Evolutionary conservation across 2,888 invertebrate genomes (phyloP).

Genomic region (Galerucella calmariensis): DNA sequence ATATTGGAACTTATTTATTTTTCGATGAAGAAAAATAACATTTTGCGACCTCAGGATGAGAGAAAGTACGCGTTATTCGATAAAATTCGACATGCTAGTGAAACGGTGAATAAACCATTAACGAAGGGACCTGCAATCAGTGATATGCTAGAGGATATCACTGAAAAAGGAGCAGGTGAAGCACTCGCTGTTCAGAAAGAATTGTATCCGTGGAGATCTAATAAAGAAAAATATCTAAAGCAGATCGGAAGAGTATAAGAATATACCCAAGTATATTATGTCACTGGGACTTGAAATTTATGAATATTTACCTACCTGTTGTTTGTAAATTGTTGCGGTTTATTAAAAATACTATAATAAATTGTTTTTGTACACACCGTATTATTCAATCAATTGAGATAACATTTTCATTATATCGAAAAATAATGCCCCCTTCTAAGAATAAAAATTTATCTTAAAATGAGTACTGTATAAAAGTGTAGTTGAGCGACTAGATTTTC

Average conservation of each 20-base stretch:
- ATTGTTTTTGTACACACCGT: no score
- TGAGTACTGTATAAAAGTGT: no score
- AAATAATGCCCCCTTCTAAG: no score
- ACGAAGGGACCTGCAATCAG: constrained; percentile 57
- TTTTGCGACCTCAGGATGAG: constrained; percentile 73
- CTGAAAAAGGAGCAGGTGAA: constrained; percentile 45
- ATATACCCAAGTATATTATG: background rate
- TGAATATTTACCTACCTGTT: no score
- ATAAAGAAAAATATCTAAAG: constrained; percentile 30
- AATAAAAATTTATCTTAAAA: no score
- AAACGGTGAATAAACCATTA: constrained; percentile 47
- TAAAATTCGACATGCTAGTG: constrained; percentile 56
- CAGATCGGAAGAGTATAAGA: constrained; percentile 35
- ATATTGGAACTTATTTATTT: constrained; percentile 76
- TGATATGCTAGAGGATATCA: constrained; percentile 60
- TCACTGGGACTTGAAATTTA: background rate
- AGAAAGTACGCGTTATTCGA: constrained; percentile 74
- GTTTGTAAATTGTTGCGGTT: background rate
- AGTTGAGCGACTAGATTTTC: background rate
- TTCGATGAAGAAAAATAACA: constrained; percentile 76
- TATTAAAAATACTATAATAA: background rate
- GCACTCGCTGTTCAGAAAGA: constrained; percentile 35
- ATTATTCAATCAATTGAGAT: no score
- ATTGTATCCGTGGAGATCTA: constrained; percentile 41
- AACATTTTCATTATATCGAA: no score